Evolutionary conservation across 2,113 vertebrate genomes (phyloP).

Genomic region (Poeciliopsis retropinna): DNA sequence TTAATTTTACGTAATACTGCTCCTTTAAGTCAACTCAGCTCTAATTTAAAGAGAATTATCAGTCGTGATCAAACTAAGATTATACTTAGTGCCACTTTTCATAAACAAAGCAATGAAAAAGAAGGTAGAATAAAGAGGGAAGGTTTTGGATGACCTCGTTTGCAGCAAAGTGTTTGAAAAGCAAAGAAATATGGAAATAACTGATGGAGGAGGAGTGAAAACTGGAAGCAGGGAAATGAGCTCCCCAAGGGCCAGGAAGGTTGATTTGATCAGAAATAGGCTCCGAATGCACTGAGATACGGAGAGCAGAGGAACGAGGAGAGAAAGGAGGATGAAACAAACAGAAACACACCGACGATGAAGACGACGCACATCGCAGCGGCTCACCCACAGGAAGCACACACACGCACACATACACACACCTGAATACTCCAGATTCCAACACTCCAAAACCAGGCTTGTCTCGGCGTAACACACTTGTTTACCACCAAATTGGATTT

Average conservation of each 20-base stretch:
- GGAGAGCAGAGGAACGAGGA: slow-evolving; percentile 1
- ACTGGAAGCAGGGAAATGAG: slow-evolving; percentile 23
- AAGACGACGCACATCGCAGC: slow-evolving; percentile 4
- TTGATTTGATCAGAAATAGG: slow-evolving; percentile 23
- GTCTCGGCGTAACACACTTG: neutral
- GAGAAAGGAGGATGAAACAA: slow-evolving; percentile 4
- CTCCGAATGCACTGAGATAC: slow-evolving; percentile 6
- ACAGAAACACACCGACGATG: neutral
- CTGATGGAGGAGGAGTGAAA: slow-evolving; percentile 18
- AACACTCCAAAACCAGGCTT: neutral
- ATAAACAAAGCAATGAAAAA: neutral
- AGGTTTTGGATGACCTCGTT: neutral
- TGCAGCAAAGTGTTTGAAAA: neutral
- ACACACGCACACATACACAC: neutral
- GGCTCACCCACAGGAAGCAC: neutral
- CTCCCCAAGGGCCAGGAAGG: slow-evolving; percentile 19
- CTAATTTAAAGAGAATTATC: neutral
- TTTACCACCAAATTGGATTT: slow-evolving; percentile 5
- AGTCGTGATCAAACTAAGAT: neutral
- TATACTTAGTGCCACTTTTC: neutral
- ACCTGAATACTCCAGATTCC: neutral
- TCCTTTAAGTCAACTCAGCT: no score
- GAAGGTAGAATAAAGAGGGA: neutral
- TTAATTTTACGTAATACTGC: no score
- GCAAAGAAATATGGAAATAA: slow-evolving; percentile 24